These are phyloP conservation scores for Vanacampus margaritifer DNA, from an alignment of 2,113 vertebrate species.

Conservation along the genomic window DNA sequence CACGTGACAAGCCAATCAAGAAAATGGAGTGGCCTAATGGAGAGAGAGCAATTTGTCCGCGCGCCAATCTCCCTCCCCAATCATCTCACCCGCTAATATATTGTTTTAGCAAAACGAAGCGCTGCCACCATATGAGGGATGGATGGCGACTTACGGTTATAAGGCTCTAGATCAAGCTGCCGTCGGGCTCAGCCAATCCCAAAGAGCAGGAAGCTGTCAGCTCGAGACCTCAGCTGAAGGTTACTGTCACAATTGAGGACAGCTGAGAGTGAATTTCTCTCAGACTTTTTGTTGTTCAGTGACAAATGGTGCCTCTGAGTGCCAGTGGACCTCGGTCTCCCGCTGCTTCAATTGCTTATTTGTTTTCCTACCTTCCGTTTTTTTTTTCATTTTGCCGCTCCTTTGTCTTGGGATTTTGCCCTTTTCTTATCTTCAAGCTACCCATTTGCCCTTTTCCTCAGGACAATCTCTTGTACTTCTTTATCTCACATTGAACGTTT, in stretches of 20 bases:
- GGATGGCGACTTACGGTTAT: constrained; percentile 54
- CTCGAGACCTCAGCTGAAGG: constrained; percentile 45
- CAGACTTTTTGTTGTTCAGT: constrained; percentile 7
- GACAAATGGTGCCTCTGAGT: constrained; percentile 23
- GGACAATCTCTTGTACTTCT: neutral
- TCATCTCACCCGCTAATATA: constrained; percentile 64
- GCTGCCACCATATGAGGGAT: constrained; percentile 48
- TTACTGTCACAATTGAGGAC: constrained; percentile 29
- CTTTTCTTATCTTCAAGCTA: too few species aligned
- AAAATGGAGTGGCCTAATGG: constrained; percentile 71
- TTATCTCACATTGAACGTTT: neutral
- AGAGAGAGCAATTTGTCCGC: constrained; percentile 46
- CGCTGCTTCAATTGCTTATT: constrained; percentile 15
- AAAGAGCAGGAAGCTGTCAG: constrained; percentile 25
- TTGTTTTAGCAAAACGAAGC: constrained; percentile 59
- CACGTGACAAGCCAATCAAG: constrained; percentile 68
- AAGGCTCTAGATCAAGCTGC: constrained; percentile 55
- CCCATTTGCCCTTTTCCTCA: neutral
- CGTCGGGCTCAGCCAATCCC: constrained; percentile 30
- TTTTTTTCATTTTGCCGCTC: neutral
- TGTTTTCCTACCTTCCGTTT: neutral
- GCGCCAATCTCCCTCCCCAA: constrained; percentile 24
- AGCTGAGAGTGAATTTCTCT: constrained; percentile 11
- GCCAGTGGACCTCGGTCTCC: constrained; percentile 19
- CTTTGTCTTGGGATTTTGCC: neutral